Evolutionary conservation across 1,140 invertebrate genomes (phyloP), one percentile per base, ranked within the genome.

Genomic region (Lithobius niger): DNA sequence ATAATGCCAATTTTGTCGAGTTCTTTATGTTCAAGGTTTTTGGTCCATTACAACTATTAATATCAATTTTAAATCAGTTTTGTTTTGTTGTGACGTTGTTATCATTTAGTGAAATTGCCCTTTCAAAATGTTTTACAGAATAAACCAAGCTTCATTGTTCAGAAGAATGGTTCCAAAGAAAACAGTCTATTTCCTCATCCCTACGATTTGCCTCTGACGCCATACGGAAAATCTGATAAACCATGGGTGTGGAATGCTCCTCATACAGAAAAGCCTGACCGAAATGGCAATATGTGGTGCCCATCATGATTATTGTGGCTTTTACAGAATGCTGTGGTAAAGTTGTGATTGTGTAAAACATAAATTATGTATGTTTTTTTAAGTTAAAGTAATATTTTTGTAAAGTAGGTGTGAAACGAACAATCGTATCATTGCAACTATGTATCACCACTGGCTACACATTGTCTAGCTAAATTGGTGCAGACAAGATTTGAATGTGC

Each of bases 201-300:
- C n/a, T 88, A 83, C 66, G 86, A 90, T 72, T 64, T 87, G 2
- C 87, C 87, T 2, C 66, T 83, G 27, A 75, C 74, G 0, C 74
- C 76, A 1, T 90, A 88, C 66, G 68, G 64, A 3, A 61, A 64
- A 1, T 65, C 67, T 56, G 84, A 86, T 72, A 73, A 72, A 55
- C 79, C 81, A 1, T 84, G 80, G 66, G 31, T 50, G 2, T 55
- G 54, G 54, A 40, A 55, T 49, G 22, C 31, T 6, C n/a, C 54
- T 3, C 54, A 55, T 26, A 50, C 18, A 3, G 28, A 48, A 6
- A 18, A 4, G 2, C 54, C 54, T 3, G 54, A 55, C 24, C 3
- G 44, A 4, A 13, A 52, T 49, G 26, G 10, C 2, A 55, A 48
- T 27, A 40, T 55, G 2, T 55, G 54, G 54, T 27, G 4, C 4